These are phyloP conservation scores for Ophion obscuratus DNA, from an alignment of 2,888 invertebrate genomes.

Conservation along the genomic window DNA sequence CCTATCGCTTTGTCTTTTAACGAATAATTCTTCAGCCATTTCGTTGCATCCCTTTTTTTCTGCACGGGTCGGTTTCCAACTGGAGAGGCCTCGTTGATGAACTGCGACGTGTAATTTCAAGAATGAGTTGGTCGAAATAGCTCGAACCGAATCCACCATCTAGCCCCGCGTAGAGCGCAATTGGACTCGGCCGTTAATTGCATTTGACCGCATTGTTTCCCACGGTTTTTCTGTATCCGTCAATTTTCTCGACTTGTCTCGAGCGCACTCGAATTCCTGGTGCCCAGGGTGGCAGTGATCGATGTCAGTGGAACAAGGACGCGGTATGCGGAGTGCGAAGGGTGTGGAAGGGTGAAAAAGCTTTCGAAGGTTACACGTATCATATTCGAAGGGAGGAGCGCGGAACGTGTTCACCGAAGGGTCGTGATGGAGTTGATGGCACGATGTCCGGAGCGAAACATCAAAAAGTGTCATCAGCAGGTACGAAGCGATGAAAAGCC, in stretches of 20 bases:
- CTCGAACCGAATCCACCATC: neutral
- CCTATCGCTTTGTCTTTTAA: neutral
- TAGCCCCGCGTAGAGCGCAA: neutral
- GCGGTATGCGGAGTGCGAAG: neutral
- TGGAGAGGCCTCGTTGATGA: neutral
- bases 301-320: constrained; percentile 6
- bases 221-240: neutral
- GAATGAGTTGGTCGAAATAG: neutral
- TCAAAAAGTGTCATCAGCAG: constrained; percentile 53
- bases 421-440: constrained; percentile 5
- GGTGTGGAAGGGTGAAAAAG: constrained; percentile 2
- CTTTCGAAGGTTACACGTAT: constrained; percentile 3
- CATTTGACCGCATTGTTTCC: constrained; percentile 19
- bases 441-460: constrained; percentile 12
- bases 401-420: constrained; percentile 9
- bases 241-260: constrained; percentile 16
- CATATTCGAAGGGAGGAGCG: neutral
- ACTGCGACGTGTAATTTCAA: neutral
- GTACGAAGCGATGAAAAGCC: constrained; percentile 67
- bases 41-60: neutral
- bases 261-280: neutral
- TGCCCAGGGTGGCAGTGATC: neutral
- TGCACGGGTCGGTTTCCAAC: neutral
- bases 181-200: constrained; percentile 8
- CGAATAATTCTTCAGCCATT: neutral